These are phyloP conservation scores for Lysandra coridon DNA, from an alignment of 2,888 invertebrate genomes.

Conservation along the genomic window DNA sequence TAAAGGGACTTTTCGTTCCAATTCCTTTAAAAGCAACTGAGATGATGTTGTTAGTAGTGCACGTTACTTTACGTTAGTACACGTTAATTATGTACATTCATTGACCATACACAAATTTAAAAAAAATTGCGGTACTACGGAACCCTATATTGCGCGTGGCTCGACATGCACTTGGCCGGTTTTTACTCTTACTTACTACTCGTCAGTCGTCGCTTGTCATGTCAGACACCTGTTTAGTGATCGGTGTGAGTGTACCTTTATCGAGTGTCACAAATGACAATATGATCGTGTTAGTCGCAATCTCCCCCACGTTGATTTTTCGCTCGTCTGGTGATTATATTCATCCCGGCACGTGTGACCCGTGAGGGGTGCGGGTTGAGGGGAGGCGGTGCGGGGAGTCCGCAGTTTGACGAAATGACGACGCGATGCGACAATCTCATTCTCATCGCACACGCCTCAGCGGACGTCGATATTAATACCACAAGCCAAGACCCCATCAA, in stretches of 20 bases:
- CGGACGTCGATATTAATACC: slow-evolving; percentile 9
- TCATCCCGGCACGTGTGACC: not conserved
- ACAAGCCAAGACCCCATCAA: not conserved
- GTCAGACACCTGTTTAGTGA: not conserved
- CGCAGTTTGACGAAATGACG: not conserved
- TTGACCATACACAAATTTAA: too few relatives aligned
- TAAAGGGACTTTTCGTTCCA: too few relatives aligned
- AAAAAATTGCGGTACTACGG: too few relatives aligned
- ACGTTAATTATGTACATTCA: too few relatives aligned
- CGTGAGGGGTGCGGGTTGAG: not conserved
- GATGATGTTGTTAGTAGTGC: too few relatives aligned
- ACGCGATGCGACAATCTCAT: not conserved
- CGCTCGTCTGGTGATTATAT: not conserved
- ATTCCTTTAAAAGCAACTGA: too few relatives aligned
- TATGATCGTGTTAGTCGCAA: not conserved
- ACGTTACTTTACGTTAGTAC: too few relatives aligned
- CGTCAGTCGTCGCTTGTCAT: not conserved
- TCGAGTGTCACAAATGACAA: not conserved
- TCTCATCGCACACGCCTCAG: not conserved
- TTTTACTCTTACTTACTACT: too few relatives aligned
- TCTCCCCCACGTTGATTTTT: slow-evolving; percentile 13
- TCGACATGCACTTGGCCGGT: too few relatives aligned
- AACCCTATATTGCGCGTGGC: too few relatives aligned
- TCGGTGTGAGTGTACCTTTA: not conserved
- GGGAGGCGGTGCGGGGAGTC: not conserved